phyloP scores from a whole-genome alignment of 1,140 invertebrate species.

The Ganaspis sp. region DNA sequence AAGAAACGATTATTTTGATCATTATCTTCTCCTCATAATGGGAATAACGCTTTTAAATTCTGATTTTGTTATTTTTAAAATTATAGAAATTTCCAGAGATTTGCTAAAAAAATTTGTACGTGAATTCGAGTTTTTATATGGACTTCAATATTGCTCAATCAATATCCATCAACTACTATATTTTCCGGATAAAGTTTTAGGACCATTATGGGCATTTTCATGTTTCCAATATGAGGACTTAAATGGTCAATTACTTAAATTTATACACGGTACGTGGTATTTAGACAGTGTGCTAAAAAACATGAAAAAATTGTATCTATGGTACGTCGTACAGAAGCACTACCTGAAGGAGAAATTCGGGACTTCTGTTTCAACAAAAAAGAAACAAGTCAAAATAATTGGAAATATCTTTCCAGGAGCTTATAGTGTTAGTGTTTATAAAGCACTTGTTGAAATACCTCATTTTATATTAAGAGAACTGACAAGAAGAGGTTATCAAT shows the following conservation, averaged over 20 bases:
- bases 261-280: background rate
- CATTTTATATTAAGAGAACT: too few relatives aligned
- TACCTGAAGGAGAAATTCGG: background rate
- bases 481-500: too few relatives aligned
- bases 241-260: background rate
- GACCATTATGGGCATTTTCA: background rate
- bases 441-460: too few relatives aligned
- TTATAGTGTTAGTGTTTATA: too few relatives aligned
- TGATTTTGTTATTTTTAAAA: background rate
- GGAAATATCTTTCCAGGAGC: too few relatives aligned
- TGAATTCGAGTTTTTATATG: slow-evolving; percentile 30
- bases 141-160: slow-evolving; percentile 3
- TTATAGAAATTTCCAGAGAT: background rate
- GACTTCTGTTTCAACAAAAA: too few relatives aligned
- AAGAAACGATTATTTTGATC: slow-evolving; percentile 16
- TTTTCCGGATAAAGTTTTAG: background rate
- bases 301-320: background rate
- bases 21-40: slow-evolving; percentile 2
- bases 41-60: slow-evolving; percentile 6
- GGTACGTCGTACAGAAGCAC: background rate
- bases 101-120: slow-evolving; percentile 24
- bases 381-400: too few relatives aligned
- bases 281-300: background rate
- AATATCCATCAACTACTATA: slow-evolving; percentile 31
- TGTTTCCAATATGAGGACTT: slow-evolving; percentile 16